These are phyloP conservation scores for Sternarchorhynchus goeldii DNA, from an alignment of 2,797 vertebrate species.

Conservation along the genomic window DNA sequence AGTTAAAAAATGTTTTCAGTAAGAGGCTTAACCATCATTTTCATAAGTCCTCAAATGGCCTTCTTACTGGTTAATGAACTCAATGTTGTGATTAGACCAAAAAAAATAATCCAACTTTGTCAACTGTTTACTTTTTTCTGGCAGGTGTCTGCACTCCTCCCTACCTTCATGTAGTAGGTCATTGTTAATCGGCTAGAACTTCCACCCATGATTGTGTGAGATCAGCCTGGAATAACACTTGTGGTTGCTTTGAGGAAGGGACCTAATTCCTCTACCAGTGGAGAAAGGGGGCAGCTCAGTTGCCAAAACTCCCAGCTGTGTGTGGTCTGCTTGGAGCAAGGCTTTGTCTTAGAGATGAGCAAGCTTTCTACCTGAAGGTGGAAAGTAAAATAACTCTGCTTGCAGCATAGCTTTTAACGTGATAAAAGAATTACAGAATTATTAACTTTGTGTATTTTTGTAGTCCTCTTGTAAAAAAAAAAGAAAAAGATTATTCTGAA, in stretches of 20 bases:
- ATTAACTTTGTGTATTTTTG: slow-evolving; percentile 7
- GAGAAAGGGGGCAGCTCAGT: slow-evolving; percentile 35
- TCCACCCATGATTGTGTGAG: slow-evolving; percentile 52
- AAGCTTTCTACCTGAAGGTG: slow-evolving; percentile 41
- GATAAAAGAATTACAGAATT: slow-evolving; percentile 33
- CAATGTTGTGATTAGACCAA: slow-evolving; percentile 23
- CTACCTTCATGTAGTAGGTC: slow-evolving; percentile 32
- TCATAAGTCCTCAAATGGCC: slow-evolving; percentile 36
- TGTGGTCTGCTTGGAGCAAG: slow-evolving; percentile 50
- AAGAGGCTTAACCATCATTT: slow-evolving; percentile 13
- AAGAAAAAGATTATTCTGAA: not conserved
- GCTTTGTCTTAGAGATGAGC: slow-evolving; percentile 44
- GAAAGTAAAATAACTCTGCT: slow-evolving; percentile 45
- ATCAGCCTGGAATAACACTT: slow-evolving; percentile 36
- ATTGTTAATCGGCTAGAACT: slow-evolving; percentile 42
- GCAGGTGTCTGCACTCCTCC: slow-evolving; percentile 37
- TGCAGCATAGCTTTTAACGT: slow-evolving; percentile 27
- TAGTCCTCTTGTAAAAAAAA: not conserved
- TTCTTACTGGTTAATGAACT: slow-evolving; percentile 37
- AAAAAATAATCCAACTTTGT: slow-evolving; percentile 21
- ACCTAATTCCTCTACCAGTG: slow-evolving; percentile 53
- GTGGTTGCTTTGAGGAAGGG: slow-evolving; percentile 53
- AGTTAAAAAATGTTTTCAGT: slow-evolving; percentile 4
- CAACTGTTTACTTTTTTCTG: slow-evolving; percentile 43
- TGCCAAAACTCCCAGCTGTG: slow-evolving; percentile 52